These are phyloP conservation scores for Dreissena polymorpha DNA, from an alignment of 1,140 invertebrate species.

Conservation along the genomic window DNA sequence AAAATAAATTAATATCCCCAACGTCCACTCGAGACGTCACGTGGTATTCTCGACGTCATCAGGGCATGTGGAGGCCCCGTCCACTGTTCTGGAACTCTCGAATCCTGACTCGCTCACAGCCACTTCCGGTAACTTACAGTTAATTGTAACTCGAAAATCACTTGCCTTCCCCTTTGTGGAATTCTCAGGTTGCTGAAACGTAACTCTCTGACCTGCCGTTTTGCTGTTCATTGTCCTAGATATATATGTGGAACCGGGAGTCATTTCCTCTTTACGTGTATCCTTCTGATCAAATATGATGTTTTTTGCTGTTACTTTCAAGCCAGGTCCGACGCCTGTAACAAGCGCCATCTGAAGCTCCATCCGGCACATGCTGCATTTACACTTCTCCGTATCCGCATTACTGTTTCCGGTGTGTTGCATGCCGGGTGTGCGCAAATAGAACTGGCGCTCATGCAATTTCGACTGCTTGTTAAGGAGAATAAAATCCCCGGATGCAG, in stretches of 20 bases:
- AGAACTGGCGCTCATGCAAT: conserved; percentile 66
- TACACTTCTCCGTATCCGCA: conserved; percentile 59
- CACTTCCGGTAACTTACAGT: conserved; percentile 45
- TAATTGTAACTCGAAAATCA: conserved; percentile 17
- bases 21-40: neutral
- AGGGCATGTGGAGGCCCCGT: conserved; percentile 19
- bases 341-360: conserved; percentile 66
- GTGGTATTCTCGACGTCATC: conserved; percentile 20
- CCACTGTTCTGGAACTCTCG: conserved; percentile 39
- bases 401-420: conserved; percentile 18
- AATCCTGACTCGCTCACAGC: conserved; percentile 39
- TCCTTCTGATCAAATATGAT: neutral
- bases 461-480: conserved; percentile 60
- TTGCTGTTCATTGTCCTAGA: neutral
- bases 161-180: neutral
- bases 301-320: neutral
- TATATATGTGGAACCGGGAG: neutral
- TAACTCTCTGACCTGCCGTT: conserved; percentile 10
- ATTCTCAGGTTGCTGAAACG: conserved; percentile 45
- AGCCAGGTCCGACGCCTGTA: conserved; percentile 17
- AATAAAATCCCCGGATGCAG: conserved; percentile 54
- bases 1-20: too few relatives aligned
- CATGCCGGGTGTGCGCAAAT: conserved; percentile 61
- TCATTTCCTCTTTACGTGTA: neutral
- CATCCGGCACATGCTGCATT: conserved; percentile 65